Evolutionary conservation across 1,140 invertebrate species (phyloP).

Genomic region (Lepidurus arcticus): DNA sequence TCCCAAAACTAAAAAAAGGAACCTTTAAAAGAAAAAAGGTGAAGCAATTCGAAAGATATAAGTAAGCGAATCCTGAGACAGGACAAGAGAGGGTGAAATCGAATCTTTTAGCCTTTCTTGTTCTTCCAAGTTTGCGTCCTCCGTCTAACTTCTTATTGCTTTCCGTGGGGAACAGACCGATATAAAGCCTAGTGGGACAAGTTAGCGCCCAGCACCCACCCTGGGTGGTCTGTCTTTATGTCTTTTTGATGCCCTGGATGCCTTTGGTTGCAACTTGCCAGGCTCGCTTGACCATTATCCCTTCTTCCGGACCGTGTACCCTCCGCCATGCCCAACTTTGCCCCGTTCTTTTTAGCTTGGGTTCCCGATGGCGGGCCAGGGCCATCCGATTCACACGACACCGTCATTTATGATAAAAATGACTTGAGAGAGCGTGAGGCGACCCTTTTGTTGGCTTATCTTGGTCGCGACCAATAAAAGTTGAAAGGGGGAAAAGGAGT

Average conservation of each 20-base stretch:
- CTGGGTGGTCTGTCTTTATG: constrained; percentile 21
- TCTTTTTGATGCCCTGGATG: constrained; percentile 7
- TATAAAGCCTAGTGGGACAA: constrained; percentile 13
- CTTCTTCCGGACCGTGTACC: background rate
- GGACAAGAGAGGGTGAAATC: constrained; percentile 9
- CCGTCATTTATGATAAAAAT: constrained; percentile 4
- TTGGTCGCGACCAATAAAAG: background rate
- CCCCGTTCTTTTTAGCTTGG: background rate
- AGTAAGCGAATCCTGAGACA: background rate
- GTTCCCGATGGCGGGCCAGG: background rate
- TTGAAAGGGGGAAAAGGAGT: background rate
- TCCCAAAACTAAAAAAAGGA: background rate
- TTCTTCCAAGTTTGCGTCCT: background rate
- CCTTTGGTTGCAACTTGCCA: background rate
- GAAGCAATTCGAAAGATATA: no score
- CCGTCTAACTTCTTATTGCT: background rate
- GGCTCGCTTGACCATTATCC: constrained; percentile 6
- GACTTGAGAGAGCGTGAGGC: background rate
- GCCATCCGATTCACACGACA: constrained; percentile 18
- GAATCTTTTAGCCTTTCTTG: background rate
- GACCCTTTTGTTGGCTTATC: background rate
- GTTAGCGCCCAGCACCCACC: constrained; percentile 1
- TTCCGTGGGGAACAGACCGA: background rate
- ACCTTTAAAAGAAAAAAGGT: background rate
- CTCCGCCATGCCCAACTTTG: background rate